Evolutionary conservation across 2,888 invertebrate species (phyloP).

Genomic region (Argyresthia goedartella): DNA sequence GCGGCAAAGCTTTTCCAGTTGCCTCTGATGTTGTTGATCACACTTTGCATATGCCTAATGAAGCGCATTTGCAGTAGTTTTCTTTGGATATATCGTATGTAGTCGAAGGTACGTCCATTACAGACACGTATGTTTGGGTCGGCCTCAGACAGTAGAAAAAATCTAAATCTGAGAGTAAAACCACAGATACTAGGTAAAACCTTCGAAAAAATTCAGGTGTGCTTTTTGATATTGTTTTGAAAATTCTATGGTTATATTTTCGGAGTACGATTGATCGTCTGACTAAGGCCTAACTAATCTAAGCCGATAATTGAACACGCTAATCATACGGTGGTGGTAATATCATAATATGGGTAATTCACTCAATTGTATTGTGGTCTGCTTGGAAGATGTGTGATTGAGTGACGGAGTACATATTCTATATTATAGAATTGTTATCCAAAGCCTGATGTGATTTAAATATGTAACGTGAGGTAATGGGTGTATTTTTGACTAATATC

Average conservation of each 20-base stretch:
- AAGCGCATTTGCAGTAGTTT: slow-evolving; percentile 73
- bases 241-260: no score
- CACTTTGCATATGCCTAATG: slow-evolving; percentile 73
- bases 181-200: no score
- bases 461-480: slow-evolving; percentile 42
- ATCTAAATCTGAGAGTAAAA: no score
- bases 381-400: no score
- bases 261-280: no score
- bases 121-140: slow-evolving; percentile 33
- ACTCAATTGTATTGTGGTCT: neutral
- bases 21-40: slow-evolving; percentile 73
- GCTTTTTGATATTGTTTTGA: no score
- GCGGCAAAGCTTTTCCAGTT: slow-evolving; percentile 70
- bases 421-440: no score
- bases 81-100: slow-evolving; percentile 72
- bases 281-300: neutral
- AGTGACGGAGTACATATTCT: no score
- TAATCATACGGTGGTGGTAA: slow-evolving; percentile 37
- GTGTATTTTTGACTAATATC: slow-evolving; percentile 55
- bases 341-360: neutral
- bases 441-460: no score
- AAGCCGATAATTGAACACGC: neutral
- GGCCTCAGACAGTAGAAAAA: no score
- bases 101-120: slow-evolving; percentile 71
- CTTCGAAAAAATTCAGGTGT: no score